Conservation (phyloP, 1,140 invertebrate genomes). For the Drosophila oshimai region DNA sequence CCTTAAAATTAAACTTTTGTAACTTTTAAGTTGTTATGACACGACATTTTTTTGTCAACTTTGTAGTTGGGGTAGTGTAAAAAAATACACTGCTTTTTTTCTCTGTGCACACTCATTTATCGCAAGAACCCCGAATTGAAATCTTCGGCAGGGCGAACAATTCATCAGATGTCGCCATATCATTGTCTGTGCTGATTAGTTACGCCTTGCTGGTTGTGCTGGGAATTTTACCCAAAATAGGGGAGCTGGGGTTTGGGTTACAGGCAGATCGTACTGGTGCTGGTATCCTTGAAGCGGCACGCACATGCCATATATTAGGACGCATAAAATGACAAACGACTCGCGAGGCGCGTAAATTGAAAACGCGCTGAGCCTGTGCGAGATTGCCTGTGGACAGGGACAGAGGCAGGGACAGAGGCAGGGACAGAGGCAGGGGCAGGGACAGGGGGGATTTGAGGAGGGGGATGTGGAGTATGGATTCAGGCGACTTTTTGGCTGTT, state of each 20-base stretch:
- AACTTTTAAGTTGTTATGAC: too few relatives aligned
- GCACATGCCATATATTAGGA: conserved; percentile 78
- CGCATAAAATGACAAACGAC: conserved; percentile 80
- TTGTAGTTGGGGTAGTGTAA: too few relatives aligned
- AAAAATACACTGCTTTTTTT: too few relatives aligned
- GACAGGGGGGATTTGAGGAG: not conserved
- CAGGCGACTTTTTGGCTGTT: conserved; percentile 68
- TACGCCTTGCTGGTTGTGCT: conserved; percentile 61
- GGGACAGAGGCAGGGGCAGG: not conserved
- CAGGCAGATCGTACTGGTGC: not conserved
- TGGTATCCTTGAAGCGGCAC: conserved; percentile 54
- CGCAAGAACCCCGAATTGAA: conserved; percentile 11
- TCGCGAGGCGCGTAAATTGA: conserved; percentile 76
- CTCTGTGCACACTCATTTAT: conserved; percentile 4
- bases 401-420: not conserved
- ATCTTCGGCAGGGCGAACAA: conserved; percentile 47
- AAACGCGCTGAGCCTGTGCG: conserved; percentile 74
- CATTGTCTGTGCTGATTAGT: conserved; percentile 83
- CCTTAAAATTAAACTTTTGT: too few relatives aligned
- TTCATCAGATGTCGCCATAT: conserved; percentile 77
- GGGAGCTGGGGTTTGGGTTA: not conserved
- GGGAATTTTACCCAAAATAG: conserved; percentile 3
- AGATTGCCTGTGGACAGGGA: conserved; percentile 29
- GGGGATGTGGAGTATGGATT: conserved; percentile 26
- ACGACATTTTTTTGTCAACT: too few relatives aligned